Evolutionary conservation across 2,888 invertebrate genomes (phyloP), one percentile per base, ranked within the genome.

Genomic region (Horisme vitalbata): DNA sequence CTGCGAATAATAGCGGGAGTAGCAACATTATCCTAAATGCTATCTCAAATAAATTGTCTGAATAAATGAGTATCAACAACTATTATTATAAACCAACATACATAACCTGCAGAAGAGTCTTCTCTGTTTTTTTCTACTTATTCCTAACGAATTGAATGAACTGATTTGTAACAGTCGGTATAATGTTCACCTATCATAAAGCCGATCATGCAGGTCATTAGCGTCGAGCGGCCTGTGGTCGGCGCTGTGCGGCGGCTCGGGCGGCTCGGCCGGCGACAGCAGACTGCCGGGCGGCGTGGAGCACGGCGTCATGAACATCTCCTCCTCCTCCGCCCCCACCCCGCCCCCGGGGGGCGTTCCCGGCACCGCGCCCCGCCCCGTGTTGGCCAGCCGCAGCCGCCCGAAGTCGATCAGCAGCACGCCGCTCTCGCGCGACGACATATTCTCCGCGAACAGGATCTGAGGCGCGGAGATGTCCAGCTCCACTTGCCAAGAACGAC

Each of bases 381-480:
- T 83, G 65, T 90, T 88, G 49, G 75, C 74, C 31, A 90, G 77
- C 59, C 94, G 93, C 56, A 99, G 91, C 54, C 96, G 93, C 8
- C 99, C 99, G 75, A 99, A 95, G 90, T 98, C 98, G 39, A 97
- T 92, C 32, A 98, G 94, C 36, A 97, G 93, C 62, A 96, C 93
- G 6, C 94, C 91, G 0, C 94, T 93, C 71, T 94, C 95, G 41
- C 93, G 92, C 62, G 95, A 94, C 34, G 91, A 91, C 74, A 95
- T 94, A 68, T 94, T 92, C 73, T 97, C 97, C 26, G 97, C 96
- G 55, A 98, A 92, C 62, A 98, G 92, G 56, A 99, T 96, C 77
- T 97, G 97, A 0, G 98, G 98, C 1, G 98, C 98, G 3, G 96
- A 96, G 55, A 99, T 95, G 79, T 98, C 97, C 59, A 98, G 90